These are phyloP conservation scores for Chrysemys picta DNA, from an alignment of 2,113 vertebrate genomes.

Conservation along the genomic window DNA sequence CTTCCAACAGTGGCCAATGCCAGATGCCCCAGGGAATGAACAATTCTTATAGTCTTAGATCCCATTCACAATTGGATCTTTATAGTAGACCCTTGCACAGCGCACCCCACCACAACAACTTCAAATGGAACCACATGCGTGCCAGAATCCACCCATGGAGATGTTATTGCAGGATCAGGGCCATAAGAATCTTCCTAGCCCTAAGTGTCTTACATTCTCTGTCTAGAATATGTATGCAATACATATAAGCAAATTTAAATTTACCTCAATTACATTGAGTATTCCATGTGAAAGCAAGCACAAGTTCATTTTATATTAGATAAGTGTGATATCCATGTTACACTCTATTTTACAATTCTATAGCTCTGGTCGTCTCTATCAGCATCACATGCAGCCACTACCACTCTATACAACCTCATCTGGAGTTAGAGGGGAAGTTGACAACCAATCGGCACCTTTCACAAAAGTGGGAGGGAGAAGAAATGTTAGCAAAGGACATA, in stretches of 20 bases:
- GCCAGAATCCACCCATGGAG: background rate
- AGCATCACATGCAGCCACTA: background rate
- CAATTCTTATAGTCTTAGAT: background rate
- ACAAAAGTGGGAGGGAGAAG: background rate
- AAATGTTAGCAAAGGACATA: background rate
- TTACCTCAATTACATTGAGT: background rate
- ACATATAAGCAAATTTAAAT: too few species aligned
- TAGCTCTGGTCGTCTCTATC: accelerated
- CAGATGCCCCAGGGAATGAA: too few species aligned
- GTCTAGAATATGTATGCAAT: background rate
- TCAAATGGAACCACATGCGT: background rate
- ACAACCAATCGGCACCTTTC: background rate
- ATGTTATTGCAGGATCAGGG: background rate
- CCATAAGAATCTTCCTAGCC: background rate
- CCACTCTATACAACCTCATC: accelerated
- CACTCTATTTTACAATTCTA: accelerated
- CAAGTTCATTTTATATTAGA: background rate
- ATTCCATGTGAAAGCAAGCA: background rate
- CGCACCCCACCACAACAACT: background rate
- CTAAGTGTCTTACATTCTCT: background rate
- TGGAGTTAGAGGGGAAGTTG: background rate
- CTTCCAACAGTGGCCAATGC: too few species aligned
- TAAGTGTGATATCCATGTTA: accelerated
- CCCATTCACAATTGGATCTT: background rate
- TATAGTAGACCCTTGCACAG: background rate